A percentile compares a stretch with the other conserved stretches of the same genome.
Evolutionary conservation across 2,888 invertebrate species (phyloP).

Genomic region (Bellardia bayeri): DNA sequence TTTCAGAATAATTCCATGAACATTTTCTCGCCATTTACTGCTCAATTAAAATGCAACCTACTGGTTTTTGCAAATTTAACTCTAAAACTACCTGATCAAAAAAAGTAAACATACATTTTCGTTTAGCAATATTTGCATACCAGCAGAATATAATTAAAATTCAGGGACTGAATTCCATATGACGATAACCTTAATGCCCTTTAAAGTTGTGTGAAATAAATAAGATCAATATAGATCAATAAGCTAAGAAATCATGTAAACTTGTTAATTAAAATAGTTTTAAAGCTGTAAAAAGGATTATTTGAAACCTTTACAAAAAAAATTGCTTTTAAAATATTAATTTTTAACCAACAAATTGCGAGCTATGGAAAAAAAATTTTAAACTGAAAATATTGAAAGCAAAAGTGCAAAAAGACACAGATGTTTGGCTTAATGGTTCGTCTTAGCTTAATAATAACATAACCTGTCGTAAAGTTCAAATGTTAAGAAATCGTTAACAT

Average conservation of each 20-base stretch:
- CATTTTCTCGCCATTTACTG: neutral
- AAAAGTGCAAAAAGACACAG: neutral
- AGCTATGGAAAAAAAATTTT: too few species aligned
- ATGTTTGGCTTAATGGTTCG: neutral
- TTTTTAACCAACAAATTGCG: neutral
- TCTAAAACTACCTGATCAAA: neutral
- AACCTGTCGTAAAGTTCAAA: constrained; percentile 59
- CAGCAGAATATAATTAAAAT: neutral
- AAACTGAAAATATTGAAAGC: neutral
- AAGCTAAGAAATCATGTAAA: too few species aligned
- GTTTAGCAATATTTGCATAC: neutral
- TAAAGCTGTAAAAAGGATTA: too few species aligned
- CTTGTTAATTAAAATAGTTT: too few species aligned
- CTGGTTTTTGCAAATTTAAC: neutral
- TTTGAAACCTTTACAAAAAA: too few species aligned
- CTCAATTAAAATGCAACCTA: neutral
- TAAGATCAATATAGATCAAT: neutral
- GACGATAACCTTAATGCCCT: neutral
- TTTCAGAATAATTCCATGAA: neutral
- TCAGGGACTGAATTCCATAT: neutral
- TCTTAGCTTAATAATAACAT: neutral
- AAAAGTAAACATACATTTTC: neutral
- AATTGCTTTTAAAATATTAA: too few species aligned
- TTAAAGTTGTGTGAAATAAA: neutral
- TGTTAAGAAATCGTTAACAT: constrained; percentile 34